Conservation (phyloP, 2,888 invertebrate genomes). For the Cantharis lateralis region DNA sequence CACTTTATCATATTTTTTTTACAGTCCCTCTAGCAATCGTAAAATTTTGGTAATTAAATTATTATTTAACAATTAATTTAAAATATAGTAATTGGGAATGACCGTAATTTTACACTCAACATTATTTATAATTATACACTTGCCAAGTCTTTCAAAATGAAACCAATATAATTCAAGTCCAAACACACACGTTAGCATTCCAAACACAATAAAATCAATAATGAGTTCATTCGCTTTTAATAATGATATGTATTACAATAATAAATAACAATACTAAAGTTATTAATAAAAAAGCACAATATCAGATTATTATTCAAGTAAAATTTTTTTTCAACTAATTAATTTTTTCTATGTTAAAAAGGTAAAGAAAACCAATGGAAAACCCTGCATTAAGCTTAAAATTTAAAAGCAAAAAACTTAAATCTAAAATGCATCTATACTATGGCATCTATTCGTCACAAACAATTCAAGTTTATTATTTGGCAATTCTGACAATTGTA, state of each 20-base stretch:
- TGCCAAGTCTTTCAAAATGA: background rate
- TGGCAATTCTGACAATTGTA: constrained; percentile 26
- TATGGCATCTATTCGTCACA: background rate
- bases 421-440: background rate
- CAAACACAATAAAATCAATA: background rate
- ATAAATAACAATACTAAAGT: background rate
- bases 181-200: background rate
- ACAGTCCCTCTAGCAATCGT: constrained; percentile 5
- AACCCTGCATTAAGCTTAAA: constrained; percentile 12
- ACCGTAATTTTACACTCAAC: background rate
- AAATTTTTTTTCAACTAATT: background rate
- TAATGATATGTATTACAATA: background rate
- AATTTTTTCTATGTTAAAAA: background rate
- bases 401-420: constrained; percentile 6
- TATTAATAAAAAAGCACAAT: background rate
- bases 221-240: background rate
- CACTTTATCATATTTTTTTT: constrained; percentile 40
- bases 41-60: constrained; percentile 13
- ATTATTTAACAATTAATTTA: background rate
- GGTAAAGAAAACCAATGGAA: background rate
- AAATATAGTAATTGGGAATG: constrained; percentile 5
- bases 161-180: background rate
- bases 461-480: constrained; percentile 4
- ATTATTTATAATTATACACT: background rate
- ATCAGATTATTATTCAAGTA: background rate